Evolutionary conservation across 2,888 invertebrate species (phyloP).

Genomic region (Carcina quercana): DNA sequence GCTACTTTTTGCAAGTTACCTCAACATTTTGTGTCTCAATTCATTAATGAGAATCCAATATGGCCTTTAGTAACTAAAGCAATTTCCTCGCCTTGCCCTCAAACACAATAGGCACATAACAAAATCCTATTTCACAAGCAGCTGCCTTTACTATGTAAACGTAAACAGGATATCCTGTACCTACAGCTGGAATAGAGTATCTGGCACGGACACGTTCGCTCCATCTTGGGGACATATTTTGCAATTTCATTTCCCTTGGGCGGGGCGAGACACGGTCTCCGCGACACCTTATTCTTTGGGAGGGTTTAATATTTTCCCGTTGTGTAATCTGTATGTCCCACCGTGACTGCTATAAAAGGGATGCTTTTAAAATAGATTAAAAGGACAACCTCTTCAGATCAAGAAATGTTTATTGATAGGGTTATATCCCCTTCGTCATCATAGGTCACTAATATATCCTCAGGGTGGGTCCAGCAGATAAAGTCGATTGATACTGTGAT

Average conservation of each 20-base stretch:
- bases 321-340: conserved; percentile 37
- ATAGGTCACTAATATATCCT: too few relatives aligned
- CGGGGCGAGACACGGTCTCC: conserved; percentile 35
- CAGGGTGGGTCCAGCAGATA: too few relatives aligned
- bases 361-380: conserved; percentile 22
- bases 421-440: background rate
- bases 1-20: too few relatives aligned
- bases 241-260: conserved; percentile 64
- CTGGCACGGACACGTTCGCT: conserved; percentile 37
- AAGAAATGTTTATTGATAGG: conserved; percentile 3
- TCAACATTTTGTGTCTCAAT: too few relatives aligned
- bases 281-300: conserved; percentile 49
- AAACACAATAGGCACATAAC: too few relatives aligned
- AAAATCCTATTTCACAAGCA: too few relatives aligned
- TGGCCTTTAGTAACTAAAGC: too few relatives aligned
- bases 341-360: conserved; percentile 20
- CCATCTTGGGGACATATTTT: conserved; percentile 52
- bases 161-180: conserved; percentile 1
- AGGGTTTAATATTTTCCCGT: conserved; percentile 48
- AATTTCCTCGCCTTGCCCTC: too few relatives aligned
- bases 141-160: too few relatives aligned
- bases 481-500: too few relatives aligned
- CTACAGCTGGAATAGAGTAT: conserved; percentile 15
- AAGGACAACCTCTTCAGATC: too few relatives aligned
- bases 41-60: too few relatives aligned